Evolutionary conservation across 2,797 vertebrate genomes (phyloP).

Genomic region (Parauchenoglanis ngamensis): DNA sequence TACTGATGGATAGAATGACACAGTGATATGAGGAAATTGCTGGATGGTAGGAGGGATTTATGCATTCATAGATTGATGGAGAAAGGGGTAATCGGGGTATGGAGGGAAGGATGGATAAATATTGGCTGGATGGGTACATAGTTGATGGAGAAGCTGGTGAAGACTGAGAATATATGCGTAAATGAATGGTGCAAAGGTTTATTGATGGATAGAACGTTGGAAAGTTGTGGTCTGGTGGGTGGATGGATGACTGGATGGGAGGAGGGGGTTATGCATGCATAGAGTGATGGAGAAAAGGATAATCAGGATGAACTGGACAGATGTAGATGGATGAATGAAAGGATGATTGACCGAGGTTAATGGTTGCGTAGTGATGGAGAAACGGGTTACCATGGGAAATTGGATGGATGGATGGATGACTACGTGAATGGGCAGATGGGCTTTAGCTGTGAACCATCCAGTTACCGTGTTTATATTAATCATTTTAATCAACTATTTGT

Average conservation of each 20-base stretch:
- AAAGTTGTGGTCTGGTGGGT: slow-evolving; percentile 7
- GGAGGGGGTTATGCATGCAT: not conserved
- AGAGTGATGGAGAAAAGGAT: not conserved
- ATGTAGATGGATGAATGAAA: slow-evolving; percentile 19
- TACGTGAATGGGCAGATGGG: slow-evolving; percentile 7
- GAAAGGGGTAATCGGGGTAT: not conserved
- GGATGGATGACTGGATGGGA: slow-evolving; percentile 15
- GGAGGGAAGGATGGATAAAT: too few species aligned
- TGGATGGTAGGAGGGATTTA: not conserved
- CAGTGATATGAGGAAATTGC: not conserved
- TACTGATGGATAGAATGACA: not conserved
- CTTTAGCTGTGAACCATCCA: not conserved
- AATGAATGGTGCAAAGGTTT: not conserved
- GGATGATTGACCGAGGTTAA: not conserved
- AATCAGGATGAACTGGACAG: not conserved
- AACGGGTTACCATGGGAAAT: not conserved
- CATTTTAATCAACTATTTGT: slow-evolving; percentile 5
- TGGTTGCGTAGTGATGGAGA: not conserved
- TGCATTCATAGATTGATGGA: not conserved
- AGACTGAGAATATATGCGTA: not conserved
- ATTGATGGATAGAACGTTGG: not conserved
- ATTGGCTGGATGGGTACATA: not conserved
- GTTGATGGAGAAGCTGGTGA: not conserved
- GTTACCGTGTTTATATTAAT: not conserved
- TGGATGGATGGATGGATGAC: slow-evolving; percentile 1